These are phyloP conservation scores for Stomorhina lunata DNA, from an alignment of 2,888 invertebrate species.

Conservation along the genomic window DNA sequence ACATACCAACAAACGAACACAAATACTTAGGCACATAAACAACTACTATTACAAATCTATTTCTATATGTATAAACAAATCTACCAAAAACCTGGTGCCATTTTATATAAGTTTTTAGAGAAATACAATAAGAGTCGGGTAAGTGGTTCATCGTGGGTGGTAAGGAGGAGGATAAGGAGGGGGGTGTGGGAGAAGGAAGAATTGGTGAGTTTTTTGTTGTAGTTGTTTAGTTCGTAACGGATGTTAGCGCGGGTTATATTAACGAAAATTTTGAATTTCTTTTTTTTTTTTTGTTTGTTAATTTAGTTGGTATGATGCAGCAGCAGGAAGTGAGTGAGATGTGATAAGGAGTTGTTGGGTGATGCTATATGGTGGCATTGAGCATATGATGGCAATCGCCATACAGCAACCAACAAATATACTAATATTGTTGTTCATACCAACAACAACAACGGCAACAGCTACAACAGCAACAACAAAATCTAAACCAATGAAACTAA, in stretches of 20 bases:
- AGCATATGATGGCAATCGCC: conserved; percentile 57
- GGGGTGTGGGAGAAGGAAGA: not conserved
- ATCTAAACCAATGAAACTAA: conserved; percentile 60
- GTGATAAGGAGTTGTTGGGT: not conserved
- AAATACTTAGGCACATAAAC: too few relatives aligned
- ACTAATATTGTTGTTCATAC: not conserved
- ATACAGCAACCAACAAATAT: conserved; percentile 38
- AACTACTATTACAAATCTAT: not conserved
- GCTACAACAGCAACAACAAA: not conserved
- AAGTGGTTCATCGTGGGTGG: not conserved
- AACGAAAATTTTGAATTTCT: conserved; percentile 52
- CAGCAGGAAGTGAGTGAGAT: not conserved
- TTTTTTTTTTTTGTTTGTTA: not conserved
- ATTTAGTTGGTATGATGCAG: conserved; percentile 31
- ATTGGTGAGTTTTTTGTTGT: not conserved
- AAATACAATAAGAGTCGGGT: not conserved
- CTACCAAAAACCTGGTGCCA: conserved; percentile 33
- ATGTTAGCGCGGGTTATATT: conserved; percentile 58
- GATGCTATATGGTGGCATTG: not conserved
- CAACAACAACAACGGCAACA: not conserved
- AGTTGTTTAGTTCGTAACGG: conserved; percentile 27
- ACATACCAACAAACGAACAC: conserved; percentile 3
- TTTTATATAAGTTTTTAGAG: conserved; percentile 48
- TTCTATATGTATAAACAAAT: not conserved
- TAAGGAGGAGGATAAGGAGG: not conserved